phyloP scores from a whole-genome alignment of 1,140 invertebrate species.

The Latrodectus geometricus region DNA sequence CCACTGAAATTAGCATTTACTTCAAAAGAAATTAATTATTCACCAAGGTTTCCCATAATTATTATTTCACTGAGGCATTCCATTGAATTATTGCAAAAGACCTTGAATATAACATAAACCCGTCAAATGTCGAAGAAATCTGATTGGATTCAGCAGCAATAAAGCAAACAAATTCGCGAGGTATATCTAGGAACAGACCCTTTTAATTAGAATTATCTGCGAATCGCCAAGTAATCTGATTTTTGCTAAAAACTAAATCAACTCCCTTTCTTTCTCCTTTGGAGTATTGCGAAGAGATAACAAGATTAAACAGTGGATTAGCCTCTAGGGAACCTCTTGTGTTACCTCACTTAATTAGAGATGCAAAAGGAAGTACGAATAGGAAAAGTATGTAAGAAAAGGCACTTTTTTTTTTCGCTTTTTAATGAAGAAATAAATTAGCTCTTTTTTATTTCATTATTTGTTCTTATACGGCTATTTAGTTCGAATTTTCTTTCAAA shows the following conservation, averaged over 20 bases:
- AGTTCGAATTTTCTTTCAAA: not conserved
- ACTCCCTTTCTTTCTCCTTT: constrained; percentile 2
- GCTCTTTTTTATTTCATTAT: not conserved
- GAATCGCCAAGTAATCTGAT: constrained; percentile 42
- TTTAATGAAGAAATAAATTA: not conserved
- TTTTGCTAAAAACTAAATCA: constrained; percentile 56
- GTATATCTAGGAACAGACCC: not conserved
- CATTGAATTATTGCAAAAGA: too few species aligned
- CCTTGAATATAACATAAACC: too few species aligned
- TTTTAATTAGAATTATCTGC: constrained; percentile 50
- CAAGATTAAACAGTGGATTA: constrained; percentile 50
- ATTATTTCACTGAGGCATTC: too few species aligned
- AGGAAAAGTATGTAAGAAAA: not conserved
- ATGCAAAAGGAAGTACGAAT: constrained; percentile 2
- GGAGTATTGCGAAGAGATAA: constrained; percentile 14
- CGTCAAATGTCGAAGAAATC: too few species aligned
- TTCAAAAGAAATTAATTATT: too few species aligned
- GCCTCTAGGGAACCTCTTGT: constrained; percentile 30
- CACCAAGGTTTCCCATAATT: too few species aligned
- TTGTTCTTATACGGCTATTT: not conserved
- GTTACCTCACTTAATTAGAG: not conserved
- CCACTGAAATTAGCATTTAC: too few species aligned
- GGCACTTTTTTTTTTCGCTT: not conserved
- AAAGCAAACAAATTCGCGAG: too few species aligned
- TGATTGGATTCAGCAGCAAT: not conserved